Evolutionary conservation across 1,140 invertebrate species (phyloP).

Genomic region (Druon quercuslanigerum): DNA sequence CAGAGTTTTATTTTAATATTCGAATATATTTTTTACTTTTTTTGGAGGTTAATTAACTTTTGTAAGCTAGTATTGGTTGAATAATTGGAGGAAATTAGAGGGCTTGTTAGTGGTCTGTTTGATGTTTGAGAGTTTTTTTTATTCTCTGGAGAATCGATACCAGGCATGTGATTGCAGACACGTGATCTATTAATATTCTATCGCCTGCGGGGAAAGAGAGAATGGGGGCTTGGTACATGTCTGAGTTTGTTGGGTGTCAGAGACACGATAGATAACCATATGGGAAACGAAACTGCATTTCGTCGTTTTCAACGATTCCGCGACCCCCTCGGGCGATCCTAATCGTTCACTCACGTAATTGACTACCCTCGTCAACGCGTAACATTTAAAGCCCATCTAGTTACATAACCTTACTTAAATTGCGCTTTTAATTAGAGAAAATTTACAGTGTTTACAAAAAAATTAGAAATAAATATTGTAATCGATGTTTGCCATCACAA

Average conservation of each 20-base stretch:
- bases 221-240: conserved; percentile 41
- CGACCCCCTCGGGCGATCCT: conserved; percentile 30
- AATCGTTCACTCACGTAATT: conserved; percentile 37
- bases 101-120: not conserved
- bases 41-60: too few species aligned
- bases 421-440: not conserved
- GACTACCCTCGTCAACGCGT: conserved; percentile 2
- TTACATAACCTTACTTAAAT: conserved; percentile 24
- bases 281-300: conserved; percentile 38
- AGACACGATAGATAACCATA: conserved; percentile 33
- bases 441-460: not conserved
- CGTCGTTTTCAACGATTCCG: conserved; percentile 37
- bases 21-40: not conserved
- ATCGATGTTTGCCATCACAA: not conserved
- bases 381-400: not conserved
- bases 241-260: conserved; percentile 45
- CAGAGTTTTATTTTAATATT: not conserved
- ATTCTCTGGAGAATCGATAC: conserved; percentile 14
- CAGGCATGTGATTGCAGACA: conserved; percentile 33
- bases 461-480: not conserved
- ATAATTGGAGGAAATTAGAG: not conserved
- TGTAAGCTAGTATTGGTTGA: too few species aligned
- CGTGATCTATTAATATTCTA: conserved; percentile 56
- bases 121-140: conserved; percentile 4
- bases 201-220: conserved; percentile 35